Percentiles rank a stretch among this genome's conserved stretches.
phyloP scores from a whole-genome alignment of 2,113 vertebrate species.

The Tragelaphus buxtoni region DNA sequence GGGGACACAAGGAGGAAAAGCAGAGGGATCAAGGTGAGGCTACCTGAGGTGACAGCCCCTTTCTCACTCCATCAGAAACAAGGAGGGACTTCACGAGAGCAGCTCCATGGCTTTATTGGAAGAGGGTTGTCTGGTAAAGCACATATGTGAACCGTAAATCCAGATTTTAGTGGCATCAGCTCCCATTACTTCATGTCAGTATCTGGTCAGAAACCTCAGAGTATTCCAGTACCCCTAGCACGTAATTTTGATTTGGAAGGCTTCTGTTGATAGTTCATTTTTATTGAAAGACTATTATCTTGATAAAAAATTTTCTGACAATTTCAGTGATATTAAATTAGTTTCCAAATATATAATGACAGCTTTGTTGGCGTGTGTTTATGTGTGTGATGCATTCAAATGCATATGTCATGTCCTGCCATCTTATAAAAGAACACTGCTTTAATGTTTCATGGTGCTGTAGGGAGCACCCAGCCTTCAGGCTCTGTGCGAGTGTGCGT shows the following conservation, averaged over 20 bases:
- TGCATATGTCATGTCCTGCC: neutral
- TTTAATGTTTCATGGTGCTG: neutral
- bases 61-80: constrained; percentile 57
- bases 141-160: constrained; percentile 73
- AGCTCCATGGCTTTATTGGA: constrained; percentile 61
- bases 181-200: constrained; percentile 70
- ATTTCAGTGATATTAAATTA: constrained; percentile 20
- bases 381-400: neutral
- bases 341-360: constrained; percentile 18
- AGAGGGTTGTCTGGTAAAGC: constrained; percentile 72
- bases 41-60: constrained; percentile 46
- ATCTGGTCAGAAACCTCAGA: constrained; percentile 72
- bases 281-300: constrained; percentile 51
- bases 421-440: neutral
- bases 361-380: constrained; percentile 11
- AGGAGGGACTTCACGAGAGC: constrained; percentile 63
- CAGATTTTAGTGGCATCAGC: constrained; percentile 69
- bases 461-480: neutral
- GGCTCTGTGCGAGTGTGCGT: neutral
- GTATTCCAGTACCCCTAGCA: constrained; percentile 72
- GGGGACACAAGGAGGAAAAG: neutral
- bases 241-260: constrained; percentile 69
- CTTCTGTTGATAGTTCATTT: constrained; percentile 69
- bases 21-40: neutral
- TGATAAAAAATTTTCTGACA: constrained; percentile 33